These are phyloP conservation scores for Trachelipus rathkii DNA, from an alignment of 1,140 invertebrate genomes.

Conservation along the genomic window DNA sequence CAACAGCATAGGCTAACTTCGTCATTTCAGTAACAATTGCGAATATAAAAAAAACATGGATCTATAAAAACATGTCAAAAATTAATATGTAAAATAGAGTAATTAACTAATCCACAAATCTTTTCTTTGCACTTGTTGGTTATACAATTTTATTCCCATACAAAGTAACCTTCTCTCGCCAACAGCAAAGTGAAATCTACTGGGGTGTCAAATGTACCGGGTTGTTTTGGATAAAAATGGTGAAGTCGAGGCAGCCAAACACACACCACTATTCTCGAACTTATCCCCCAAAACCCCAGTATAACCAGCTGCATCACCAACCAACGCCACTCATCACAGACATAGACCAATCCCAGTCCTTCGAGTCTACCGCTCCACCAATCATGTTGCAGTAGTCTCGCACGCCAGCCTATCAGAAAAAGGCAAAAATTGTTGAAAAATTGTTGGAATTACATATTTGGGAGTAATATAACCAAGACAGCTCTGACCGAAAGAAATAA, in stretches of 20 bases:
- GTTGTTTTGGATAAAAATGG: slow-evolving; percentile 8
- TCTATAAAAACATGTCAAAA: too few species aligned
- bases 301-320: slow-evolving; percentile 8
- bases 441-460: neutral
- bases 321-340: slow-evolving; percentile 5
- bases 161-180: neutral
- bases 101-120: too few species aligned
- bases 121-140: too few species aligned
- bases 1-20: too few species aligned
- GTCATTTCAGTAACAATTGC: too few species aligned
- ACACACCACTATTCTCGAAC: neutral
- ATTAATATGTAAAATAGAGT: too few species aligned
- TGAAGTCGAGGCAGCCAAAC: neutral
- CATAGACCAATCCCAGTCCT: slow-evolving; percentile 8
- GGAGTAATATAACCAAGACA: too few species aligned
- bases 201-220: neutral
- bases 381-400: neutral
- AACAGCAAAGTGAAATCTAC: neutral
- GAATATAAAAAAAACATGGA: too few species aligned
- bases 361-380: neutral
- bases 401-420: slow-evolving; percentile 4
- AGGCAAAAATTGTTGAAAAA: neutral
- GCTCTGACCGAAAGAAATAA: too few species aligned
- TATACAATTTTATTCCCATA: too few species aligned
- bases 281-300: neutral